phyloP scores from a whole-genome alignment of 37 sponge, comb jelly and placozoan species.

The Axinella damicornis region DNA sequence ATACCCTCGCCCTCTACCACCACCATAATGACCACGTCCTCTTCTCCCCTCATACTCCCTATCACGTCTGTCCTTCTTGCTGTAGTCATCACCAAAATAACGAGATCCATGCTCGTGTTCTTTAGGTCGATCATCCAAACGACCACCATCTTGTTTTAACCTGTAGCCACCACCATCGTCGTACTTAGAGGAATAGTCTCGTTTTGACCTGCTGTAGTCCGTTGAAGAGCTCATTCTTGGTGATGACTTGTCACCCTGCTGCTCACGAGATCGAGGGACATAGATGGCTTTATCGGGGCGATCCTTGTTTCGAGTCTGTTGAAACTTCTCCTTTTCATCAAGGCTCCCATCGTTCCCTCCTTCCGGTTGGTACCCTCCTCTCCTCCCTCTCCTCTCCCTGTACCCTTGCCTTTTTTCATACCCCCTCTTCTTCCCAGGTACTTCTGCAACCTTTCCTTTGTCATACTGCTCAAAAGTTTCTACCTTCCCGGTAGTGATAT shows the following conservation, averaged over 20 bases:
- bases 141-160: not conserved
- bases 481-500: no score
- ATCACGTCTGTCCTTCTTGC: not conserved
- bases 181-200: no score
- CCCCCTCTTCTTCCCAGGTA: not conserved
- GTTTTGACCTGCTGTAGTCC: not conserved
- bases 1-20: not conserved
- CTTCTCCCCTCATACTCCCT: not conserved
- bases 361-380: not conserved
- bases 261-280: constrained; percentile 11
- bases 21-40: not conserved
- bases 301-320: not conserved
- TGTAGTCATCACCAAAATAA: not conserved
- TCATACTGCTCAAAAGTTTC: not conserved
- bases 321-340: not conserved
- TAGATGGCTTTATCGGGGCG: constrained; percentile 41
- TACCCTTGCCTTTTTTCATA: constrained; percentile 2
- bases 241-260: not conserved
- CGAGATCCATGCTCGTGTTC: not conserved
- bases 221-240: not conserved
- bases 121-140: not conserved
- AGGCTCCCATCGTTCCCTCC: not conserved
- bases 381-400: not conserved
- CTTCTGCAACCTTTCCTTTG: not conserved
- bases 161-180: no score